Evolutionary conservation across 1,140 invertebrate genomes (phyloP), one percentile per base, ranked within the genome.

Genomic region (Orius insidiosus): DNA sequence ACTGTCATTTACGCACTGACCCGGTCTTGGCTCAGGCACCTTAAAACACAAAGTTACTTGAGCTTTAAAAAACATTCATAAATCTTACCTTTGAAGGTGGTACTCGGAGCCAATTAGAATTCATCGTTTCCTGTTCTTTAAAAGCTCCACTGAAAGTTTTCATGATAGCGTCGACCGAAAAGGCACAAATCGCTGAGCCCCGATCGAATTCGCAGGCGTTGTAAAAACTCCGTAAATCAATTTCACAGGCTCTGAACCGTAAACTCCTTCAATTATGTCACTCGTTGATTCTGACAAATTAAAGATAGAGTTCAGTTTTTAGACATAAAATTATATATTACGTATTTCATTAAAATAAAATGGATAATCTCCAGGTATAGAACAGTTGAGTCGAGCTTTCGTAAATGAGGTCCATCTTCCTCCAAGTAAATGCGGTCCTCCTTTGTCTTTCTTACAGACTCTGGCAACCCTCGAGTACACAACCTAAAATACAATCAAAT

Each of bases 291-390:
- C 86, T 90, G 65, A 64, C 47, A 54, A 38, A 49, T 38, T 11
- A 42, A 35, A 44, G 2, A 24, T 11, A 34, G 11, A 31, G 19
- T 31, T 3, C 30, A 48, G 32, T 10, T 36, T 7, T 37, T 15
- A 3, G 9, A 46, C 15, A 2, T 39, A 33, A 15, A 34, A 11
- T 19, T 14, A 19, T 43, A 84, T 88, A n/a, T 86, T 78, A 95
- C 89, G 92, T 59, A 96, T 90, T 77, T 96, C 90, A 68, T 96
- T 86, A 67, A 96, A 96, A 68, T 94, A 94, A 66, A 95, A 96
- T 16, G 90, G 92, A 69, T 88, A 90, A 62, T 94, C 87, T 55
- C 88, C 89, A 35, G 87, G 84, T 52, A 95, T 75, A 2, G 92
- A 95, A 64, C 92, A 97, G 66, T 96, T 95, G 45, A 97, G 74